phyloP scores from a whole-genome alignment of 1,140 invertebrate species.

The Diachasmimorpha longicaudata region DNA sequence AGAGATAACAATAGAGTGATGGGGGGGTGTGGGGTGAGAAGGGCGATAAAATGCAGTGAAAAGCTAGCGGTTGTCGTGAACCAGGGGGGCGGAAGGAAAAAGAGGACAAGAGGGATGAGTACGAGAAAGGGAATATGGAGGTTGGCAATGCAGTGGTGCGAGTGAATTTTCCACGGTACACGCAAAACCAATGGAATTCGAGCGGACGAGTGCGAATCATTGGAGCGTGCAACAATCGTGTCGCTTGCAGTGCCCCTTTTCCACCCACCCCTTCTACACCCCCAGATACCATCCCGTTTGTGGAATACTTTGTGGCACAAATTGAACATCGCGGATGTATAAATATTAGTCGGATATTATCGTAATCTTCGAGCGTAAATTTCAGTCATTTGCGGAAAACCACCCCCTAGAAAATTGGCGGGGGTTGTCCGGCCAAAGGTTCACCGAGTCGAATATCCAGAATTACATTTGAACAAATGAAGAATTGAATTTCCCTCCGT shows the following conservation, averaged over 20 bases:
- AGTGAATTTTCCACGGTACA: constrained; percentile 47
- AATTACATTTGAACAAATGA: too few species aligned
- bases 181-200: constrained; percentile 48
- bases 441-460: too few species aligned
- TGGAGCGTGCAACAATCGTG: constrained; percentile 46
- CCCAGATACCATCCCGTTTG: constrained; percentile 32
- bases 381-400: not conserved
- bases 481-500: too few species aligned
- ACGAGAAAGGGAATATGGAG: not conserved
- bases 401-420: not conserved
- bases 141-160: constrained; percentile 23
- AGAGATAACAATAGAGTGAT: not conserved
- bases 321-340: constrained; percentile 36
- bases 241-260: constrained; percentile 44
- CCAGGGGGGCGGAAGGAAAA: constrained; percentile 21
- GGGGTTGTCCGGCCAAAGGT: too few species aligned
- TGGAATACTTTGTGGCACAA: constrained; percentile 48
- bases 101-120: constrained; percentile 25
- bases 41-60: not conserved
- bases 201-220: constrained; percentile 33
- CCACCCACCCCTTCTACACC: too few species aligned
- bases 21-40: not conserved
- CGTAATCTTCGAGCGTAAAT: not conserved
- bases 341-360: not conserved
- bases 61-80: not conserved